Evolutionary conservation across 2,888 invertebrate species (phyloP).

Genomic region (Xestia c-nigrum): DNA sequence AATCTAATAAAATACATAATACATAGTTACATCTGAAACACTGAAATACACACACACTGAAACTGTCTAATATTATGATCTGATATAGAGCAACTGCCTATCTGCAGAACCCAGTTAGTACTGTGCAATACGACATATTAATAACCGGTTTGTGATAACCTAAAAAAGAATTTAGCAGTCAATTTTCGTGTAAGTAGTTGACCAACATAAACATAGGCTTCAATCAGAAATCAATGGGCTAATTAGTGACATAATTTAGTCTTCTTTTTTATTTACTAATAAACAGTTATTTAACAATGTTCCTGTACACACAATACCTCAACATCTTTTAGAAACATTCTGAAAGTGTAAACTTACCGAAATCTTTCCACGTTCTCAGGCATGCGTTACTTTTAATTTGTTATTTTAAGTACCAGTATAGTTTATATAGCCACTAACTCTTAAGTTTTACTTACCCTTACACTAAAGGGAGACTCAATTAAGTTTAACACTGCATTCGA

Average conservation of each 20-base stretch:
- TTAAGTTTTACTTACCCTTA: conserved; percentile 33
- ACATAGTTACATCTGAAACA: too few species aligned
- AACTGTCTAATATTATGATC: too few species aligned
- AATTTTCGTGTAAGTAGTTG: too few species aligned
- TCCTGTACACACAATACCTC: not conserved
- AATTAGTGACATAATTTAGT: too few species aligned
- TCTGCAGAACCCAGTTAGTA: not conserved
- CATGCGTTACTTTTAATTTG: conserved; percentile 23
- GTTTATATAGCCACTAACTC: conserved; percentile 29
- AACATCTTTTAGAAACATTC: not conserved
- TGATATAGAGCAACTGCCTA: too few species aligned
- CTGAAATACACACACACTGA: too few species aligned
- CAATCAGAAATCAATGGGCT: too few species aligned
- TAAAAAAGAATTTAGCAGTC: too few species aligned
- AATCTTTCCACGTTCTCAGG: conserved; percentile 3
- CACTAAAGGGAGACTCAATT: conserved; percentile 28
- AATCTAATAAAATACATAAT: too few species aligned
- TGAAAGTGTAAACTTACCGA: conserved; percentile 10
- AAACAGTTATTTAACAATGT: not conserved
- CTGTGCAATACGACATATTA: not conserved
- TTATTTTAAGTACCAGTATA: conserved; percentile 26
- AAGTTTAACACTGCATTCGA: conserved; percentile 40
- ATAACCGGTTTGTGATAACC: too few species aligned
- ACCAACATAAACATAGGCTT: too few species aligned
- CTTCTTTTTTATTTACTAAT: too few species aligned